A percentile compares a stretch with the other conserved stretches of the same genome.
Evolutionary conservation across 2,888 invertebrate species (phyloP).

Genomic region (Diplazon laetatorius): DNA sequence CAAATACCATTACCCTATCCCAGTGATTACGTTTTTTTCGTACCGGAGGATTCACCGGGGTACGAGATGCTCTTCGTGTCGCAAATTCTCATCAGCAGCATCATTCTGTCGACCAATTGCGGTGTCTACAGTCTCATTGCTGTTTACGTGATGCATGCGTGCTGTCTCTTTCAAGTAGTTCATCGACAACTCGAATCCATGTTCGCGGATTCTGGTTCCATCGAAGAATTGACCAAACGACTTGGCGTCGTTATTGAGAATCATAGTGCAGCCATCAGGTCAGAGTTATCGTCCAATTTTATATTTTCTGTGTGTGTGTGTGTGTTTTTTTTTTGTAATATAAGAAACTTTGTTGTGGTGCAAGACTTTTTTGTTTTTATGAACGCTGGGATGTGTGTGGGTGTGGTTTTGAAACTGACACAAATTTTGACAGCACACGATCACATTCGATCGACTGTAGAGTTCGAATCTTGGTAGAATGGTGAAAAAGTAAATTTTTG

Average conservation of each 20-base stretch:
- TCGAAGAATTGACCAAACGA: slow-evolving; percentile 35
- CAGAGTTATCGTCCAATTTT: neutral
- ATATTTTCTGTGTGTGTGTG: too few relatives aligned
- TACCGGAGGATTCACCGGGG: slow-evolving; percentile 70
- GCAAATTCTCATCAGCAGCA: slow-evolving; percentile 73
- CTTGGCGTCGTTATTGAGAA: slow-evolving; percentile 53
- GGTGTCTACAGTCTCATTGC: slow-evolving; percentile 75
- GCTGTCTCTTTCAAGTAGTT: slow-evolving; percentile 72
- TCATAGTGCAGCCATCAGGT: slow-evolving; percentile 64
- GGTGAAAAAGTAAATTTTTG: neutral
- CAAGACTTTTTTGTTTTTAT: too few relatives aligned
- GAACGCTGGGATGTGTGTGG: too few relatives aligned
- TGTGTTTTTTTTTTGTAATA: too few relatives aligned
- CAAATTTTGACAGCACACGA: too few relatives aligned
- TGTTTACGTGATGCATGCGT: slow-evolving; percentile 72
- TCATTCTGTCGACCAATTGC: slow-evolving; percentile 73
- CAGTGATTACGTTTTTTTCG: slow-evolving; percentile 74
- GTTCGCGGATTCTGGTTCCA: slow-evolving; percentile 27
- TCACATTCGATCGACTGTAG: too few relatives aligned
- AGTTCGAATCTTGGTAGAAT: too few relatives aligned
- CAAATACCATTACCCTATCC: slow-evolving; percentile 74
- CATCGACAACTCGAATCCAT: slow-evolving; percentile 65
- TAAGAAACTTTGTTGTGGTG: too few relatives aligned
- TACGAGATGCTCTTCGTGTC: slow-evolving; percentile 72
- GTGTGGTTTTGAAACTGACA: too few relatives aligned